Percentiles rank a stretch among this genome's conserved stretches.
phyloP scores from a whole-genome alignment of 1,140 invertebrate genomes.

The Pogonomyrmex barbatus region DNA sequence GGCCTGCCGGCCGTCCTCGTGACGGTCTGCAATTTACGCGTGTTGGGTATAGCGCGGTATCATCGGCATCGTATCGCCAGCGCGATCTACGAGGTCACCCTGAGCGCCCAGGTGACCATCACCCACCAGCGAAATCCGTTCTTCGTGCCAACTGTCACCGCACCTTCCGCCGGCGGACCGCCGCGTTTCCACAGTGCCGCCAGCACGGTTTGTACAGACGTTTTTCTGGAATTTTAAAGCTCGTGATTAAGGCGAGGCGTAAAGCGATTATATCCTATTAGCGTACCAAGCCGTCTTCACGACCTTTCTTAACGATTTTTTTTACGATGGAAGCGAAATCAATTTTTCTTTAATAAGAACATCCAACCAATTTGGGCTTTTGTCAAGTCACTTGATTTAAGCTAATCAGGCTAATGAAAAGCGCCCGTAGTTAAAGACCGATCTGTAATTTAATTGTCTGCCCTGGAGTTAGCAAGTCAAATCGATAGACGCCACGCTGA shows the following conservation, averaged over 20 bases:
- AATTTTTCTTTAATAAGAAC: neutral
- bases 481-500: conserved; percentile 51
- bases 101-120: conserved; percentile 93
- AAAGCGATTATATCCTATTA: neutral
- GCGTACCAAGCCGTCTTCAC: neutral
- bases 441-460: conserved; percentile 49
- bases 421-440: conserved; percentile 24
- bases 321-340: neutral
- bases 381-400: conserved; percentile 17
- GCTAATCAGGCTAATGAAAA: conserved; percentile 35
- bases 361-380: conserved; percentile 8
- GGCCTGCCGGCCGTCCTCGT: conserved; percentile 90
- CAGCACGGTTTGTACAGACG: conserved; percentile 86
- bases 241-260: neutral
- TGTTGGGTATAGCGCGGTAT: conserved; percentile 92
- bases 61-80: conserved; percentile 94
- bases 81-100: conserved; percentile 93
- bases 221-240: neutral
- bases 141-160: conserved; percentile 88
- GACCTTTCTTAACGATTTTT: neutral
- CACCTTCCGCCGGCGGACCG: conserved; percentile 86
- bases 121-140: conserved; percentile 93
- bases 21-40: conserved; percentile 90
- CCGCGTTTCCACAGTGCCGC: conserved; percentile 89
- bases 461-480: conserved; percentile 33